Conservation (phyloP, 2,113 vertebrate species). For the Chlorodrepanis virens region DNA sequence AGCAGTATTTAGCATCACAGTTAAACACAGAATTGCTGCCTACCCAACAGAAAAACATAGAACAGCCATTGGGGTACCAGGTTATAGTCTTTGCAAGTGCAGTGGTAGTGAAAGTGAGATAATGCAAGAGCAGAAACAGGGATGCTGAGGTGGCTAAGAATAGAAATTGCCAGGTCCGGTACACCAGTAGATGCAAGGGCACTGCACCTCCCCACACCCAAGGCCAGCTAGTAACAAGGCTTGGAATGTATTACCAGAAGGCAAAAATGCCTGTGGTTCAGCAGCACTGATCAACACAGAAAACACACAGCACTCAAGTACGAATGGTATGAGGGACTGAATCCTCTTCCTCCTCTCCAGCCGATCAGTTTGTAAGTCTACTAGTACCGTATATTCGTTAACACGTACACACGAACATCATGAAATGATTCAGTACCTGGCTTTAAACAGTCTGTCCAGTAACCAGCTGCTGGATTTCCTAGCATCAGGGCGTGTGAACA, state of each 20-base stretch:
- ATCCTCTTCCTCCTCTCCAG: background rate
- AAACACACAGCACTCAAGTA: background rate
- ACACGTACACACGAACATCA: too few species aligned
- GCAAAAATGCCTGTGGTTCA: background rate
- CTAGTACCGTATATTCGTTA: background rate
- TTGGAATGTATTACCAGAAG: background rate
- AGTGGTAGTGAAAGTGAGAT: background rate
- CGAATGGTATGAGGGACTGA: accelerated
- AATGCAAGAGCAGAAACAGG: background rate
- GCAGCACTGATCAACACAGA: accelerated
- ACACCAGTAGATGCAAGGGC: background rate
- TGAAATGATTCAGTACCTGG: background rate
- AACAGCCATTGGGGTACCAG: background rate
- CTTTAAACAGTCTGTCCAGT: background rate
- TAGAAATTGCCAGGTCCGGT: background rate
- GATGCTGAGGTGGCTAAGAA: too few species aligned
- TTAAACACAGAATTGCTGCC: background rate
- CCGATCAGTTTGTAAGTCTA: background rate
- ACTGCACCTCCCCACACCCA: accelerated
- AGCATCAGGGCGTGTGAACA: accelerated
- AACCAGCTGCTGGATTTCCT: background rate
- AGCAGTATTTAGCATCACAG: background rate
- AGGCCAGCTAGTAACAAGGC: background rate
- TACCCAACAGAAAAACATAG: accelerated
- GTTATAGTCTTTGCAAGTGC: background rate